These are phyloP conservation scores for Pterois miles DNA, from an alignment of 2,797 vertebrate genomes.

Conservation along the genomic window DNA sequence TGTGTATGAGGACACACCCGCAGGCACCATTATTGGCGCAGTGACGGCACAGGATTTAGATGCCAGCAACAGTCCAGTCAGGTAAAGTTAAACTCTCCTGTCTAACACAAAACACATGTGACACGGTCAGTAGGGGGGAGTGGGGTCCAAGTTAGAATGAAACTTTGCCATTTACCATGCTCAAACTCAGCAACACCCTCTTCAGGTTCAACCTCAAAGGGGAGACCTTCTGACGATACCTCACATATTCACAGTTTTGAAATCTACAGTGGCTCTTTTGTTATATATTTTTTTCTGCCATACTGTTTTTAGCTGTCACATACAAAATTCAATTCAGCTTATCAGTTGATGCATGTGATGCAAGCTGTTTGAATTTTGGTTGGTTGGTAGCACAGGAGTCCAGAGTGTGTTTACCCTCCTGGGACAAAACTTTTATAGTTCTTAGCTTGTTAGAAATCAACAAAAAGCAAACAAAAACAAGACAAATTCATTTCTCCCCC, in stretches of 20 bases:
- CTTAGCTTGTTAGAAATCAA: no score
- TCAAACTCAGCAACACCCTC: neutral
- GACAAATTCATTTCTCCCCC: no score
- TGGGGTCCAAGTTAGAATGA: neutral
- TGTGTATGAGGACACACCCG: constrained; percentile 94
- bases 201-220: neutral
- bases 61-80: constrained; percentile 91
- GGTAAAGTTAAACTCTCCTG: constrained; percentile 80
- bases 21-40: constrained; percentile 95
- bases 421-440: no score
- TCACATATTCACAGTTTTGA: neutral
- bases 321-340: no score
- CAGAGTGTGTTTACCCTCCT: no score
- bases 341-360: no score
- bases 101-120: neutral
- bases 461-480: no score
- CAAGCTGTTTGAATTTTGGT: no score
- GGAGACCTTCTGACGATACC: no score
- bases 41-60: constrained; percentile 98
- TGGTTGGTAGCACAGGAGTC: no score
- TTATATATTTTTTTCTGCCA: neutral
- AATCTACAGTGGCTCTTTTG: neutral
- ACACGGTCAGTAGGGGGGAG: neutral
- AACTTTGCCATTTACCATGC: neutral
- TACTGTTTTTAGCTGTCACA: no score